phyloP scores from a whole-genome alignment of 2,888 invertebrate species.

The Himalopsyche anomala region DNA sequence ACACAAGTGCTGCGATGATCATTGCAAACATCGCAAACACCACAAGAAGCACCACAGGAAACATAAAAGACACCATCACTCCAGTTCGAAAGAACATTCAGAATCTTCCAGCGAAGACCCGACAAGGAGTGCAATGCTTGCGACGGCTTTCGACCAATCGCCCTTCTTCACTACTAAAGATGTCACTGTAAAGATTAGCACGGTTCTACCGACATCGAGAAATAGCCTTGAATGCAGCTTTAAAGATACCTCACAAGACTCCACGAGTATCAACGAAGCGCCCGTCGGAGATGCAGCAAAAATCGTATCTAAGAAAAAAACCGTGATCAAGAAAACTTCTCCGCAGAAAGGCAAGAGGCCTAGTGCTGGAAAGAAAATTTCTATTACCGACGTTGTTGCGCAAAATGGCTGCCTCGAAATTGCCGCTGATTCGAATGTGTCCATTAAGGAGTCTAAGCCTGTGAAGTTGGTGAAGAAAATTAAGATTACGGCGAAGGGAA shows the following conservation, averaged over 20 bases:
- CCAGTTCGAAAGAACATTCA: slow-evolving; percentile 74
- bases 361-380: slow-evolving; percentile 66
- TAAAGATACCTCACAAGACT: background rate
- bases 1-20: slow-evolving; percentile 83
- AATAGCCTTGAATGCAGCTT: background rate
- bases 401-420: slow-evolving; percentile 54
- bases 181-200: slow-evolving; percentile 47
- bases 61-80: slow-evolving; percentile 85
- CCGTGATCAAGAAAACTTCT: slow-evolving; percentile 73
- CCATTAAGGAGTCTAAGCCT: slow-evolving; percentile 67
- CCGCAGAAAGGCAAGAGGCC: slow-evolving; percentile 72
- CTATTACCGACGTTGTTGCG: slow-evolving; percentile 51
- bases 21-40: slow-evolving; percentile 84
- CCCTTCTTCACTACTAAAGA: slow-evolving; percentile 60
- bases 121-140: slow-evolving; percentile 56
- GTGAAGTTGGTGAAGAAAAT: slow-evolving; percentile 65
- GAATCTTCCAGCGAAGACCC: slow-evolving; percentile 76
- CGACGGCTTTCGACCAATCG: slow-evolving; percentile 58
- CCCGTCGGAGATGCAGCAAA: slow-evolving; percentile 72
- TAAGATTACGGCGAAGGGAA: slow-evolving; percentile 61
- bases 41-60: slow-evolving; percentile 88
- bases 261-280: slow-evolving; percentile 68
- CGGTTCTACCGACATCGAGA: background rate
- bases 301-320: slow-evolving; percentile 43
- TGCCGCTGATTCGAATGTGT: slow-evolving; percentile 39